Evolutionary conservation across 2,888 invertebrate genomes (phyloP).

Genomic region (Heliothis peltigera): DNA sequence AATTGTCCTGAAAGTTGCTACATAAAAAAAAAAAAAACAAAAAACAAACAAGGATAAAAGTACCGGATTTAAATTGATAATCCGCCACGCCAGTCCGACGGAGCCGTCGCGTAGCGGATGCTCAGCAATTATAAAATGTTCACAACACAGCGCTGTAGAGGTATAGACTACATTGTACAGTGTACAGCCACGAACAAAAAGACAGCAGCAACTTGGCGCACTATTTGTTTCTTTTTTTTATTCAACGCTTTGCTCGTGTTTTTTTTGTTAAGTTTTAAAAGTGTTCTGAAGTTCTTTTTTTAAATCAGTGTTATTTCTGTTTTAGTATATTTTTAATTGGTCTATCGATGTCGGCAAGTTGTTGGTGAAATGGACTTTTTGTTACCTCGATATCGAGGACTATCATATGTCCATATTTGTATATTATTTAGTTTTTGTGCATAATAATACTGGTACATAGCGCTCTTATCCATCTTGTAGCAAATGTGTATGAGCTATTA

Average conservation of each 20-base stretch:
- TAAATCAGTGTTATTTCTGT: background rate
- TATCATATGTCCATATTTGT: no score
- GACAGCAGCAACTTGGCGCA: slow-evolving; percentile 29
- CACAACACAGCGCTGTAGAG: slow-evolving; percentile 29
- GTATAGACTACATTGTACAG: background rate
- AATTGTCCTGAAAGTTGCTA: slow-evolving; percentile 1
- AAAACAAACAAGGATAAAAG: slow-evolving; percentile 13
- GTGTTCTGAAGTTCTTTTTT: slow-evolving; percentile 35
- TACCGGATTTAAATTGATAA: slow-evolving; percentile 48
- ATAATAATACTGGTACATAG: no score
- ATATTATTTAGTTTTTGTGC: no score
- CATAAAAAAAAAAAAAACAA: slow-evolving; percentile 1
- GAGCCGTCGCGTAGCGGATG: slow-evolving; percentile 18
- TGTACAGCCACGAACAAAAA: slow-evolving; percentile 33
- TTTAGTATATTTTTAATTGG: slow-evolving; percentile 1
- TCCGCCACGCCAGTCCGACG: slow-evolving; percentile 19
- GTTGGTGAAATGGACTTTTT: background rate
- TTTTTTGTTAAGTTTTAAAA: slow-evolving; percentile 24
- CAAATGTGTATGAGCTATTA: no score
- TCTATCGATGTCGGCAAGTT: background rate
- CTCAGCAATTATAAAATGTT: slow-evolving; percentile 55
- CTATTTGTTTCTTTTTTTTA: slow-evolving; percentile 22
- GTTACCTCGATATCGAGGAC: no score
- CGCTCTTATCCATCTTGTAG: no score
- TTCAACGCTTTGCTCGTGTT: slow-evolving; percentile 2